phyloP scores from a whole-genome alignment of 2,888 invertebrate genomes.

The Dermolepida albohirtum region DNA sequence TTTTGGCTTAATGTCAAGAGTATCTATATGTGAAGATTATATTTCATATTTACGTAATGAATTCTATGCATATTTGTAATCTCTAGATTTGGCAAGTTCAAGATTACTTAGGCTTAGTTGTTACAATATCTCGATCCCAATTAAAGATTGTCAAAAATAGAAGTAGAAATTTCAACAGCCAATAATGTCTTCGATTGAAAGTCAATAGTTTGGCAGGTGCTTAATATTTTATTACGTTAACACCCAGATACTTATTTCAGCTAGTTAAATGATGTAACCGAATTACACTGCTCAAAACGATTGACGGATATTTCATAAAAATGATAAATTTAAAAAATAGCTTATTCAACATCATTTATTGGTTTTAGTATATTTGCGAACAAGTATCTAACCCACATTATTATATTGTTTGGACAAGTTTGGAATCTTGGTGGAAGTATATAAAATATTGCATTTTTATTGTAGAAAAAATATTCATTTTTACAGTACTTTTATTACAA shows the following conservation, averaged over 20 bases:
- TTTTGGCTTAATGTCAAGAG: slow-evolving; percentile 3
- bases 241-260: background rate
- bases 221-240: slow-evolving; percentile 18
- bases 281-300: too few relatives aligned
- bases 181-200: slow-evolving; percentile 18
- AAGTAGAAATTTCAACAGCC: slow-evolving; percentile 11
- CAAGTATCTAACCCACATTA: too few relatives aligned
- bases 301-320: too few relatives aligned
- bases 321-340: too few relatives aligned
- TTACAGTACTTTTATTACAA: too few relatives aligned
- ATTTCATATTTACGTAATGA: slow-evolving; percentile 22
- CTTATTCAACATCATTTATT: too few relatives aligned
- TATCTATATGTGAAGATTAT: slow-evolving; percentile 10
- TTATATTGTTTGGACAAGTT: too few relatives aligned
- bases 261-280: background rate
- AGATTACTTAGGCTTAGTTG: slow-evolving; percentile 21
- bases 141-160: slow-evolving; percentile 31
- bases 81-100: slow-evolving; percentile 16
- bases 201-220: slow-evolving; percentile 30
- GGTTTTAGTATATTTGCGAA: too few relatives aligned
- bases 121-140: slow-evolving; percentile 19
- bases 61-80: slow-evolving; percentile 21
- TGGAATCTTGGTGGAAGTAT: too few relatives aligned
- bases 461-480: too few relatives aligned
- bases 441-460: too few relatives aligned